These are phyloP conservation scores for Piliocolobus tephrosceles DNA, from an alignment of 2,113 vertebrate species.

Conservation along the genomic window DNA sequence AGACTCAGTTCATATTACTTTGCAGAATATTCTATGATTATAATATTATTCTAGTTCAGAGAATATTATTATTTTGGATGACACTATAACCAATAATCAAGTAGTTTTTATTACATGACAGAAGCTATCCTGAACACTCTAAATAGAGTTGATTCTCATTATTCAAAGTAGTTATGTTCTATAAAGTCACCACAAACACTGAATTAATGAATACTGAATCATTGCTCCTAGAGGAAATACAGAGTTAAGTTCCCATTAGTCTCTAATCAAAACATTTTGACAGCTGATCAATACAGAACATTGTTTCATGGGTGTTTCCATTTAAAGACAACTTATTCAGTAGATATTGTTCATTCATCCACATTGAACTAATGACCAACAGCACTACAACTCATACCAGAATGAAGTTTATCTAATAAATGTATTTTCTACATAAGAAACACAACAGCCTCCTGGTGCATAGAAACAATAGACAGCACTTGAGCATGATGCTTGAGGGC, in stretches of 20 bases:
- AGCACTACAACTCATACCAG: not conserved
- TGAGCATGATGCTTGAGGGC: not conserved
- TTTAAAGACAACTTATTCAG: not conserved
- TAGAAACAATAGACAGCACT: no score
- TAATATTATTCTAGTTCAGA: not conserved
- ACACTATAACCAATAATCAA: not conserved
- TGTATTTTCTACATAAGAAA: not conserved
- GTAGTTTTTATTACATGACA: not conserved
- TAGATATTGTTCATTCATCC: not conserved
- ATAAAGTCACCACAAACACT: not conserved
- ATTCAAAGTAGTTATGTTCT: not conserved
- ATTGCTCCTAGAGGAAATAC: not conserved
- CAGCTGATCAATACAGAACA: not conserved
- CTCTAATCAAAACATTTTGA: not conserved
- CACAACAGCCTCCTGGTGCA: not conserved
- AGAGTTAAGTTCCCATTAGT: not conserved
- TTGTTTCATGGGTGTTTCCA: not conserved
- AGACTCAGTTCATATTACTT: not conserved
- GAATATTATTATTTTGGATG: not conserved
- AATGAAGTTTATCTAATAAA: not conserved
- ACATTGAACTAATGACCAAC: not conserved
- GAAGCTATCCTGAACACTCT: not conserved
- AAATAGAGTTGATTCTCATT: not conserved
- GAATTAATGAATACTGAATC: not conserved
- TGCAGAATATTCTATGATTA: not conserved